A percentile compares a stretch with the other conserved stretches of the same genome.
These are phyloP conservation scores for Decapterus maruadsi DNA, from an alignment of 2,797 vertebrate genomes.

Conservation along the genomic window DNA sequence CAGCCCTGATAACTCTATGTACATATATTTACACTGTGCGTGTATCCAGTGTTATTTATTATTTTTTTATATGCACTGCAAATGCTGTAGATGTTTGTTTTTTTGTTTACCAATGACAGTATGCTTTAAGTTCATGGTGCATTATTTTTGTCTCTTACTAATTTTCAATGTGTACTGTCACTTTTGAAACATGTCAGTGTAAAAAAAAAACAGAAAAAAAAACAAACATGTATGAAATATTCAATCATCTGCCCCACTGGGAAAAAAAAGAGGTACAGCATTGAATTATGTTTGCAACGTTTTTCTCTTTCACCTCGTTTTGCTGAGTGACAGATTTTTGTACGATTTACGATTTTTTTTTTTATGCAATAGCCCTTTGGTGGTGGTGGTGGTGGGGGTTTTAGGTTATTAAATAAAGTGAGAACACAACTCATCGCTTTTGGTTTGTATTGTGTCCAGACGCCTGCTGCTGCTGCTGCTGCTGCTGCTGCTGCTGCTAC, in stretches of 20 bases:
- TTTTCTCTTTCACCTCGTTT: constrained; percentile 30
- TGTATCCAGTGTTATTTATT: constrained; percentile 74
- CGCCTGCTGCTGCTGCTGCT: neutral
- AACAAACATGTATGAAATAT: constrained; percentile 6
- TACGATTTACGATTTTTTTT: constrained; percentile 51
- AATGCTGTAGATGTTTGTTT: constrained; percentile 30
- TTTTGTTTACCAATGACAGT: constrained; percentile 47
- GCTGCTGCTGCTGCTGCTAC: neutral
- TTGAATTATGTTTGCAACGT: constrained; percentile 13
- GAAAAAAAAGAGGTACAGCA: constrained; percentile 22
- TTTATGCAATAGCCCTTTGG: constrained; percentile 47
- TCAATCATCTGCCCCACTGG: neutral
- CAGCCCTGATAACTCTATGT: constrained; percentile 42
- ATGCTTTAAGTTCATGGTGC: constrained; percentile 40
- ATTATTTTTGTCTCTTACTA: constrained; percentile 29
- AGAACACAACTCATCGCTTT: constrained; percentile 28
- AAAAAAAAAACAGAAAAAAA: neutral
- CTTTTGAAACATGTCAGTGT: constrained; percentile 35
- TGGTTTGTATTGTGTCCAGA: neutral
- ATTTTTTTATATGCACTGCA: constrained; percentile 51
- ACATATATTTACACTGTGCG: constrained; percentile 47
- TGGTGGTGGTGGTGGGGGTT: constrained; percentile 57
- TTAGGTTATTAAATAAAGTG: constrained; percentile 71
- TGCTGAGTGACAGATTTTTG: constrained; percentile 45
- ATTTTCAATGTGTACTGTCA: constrained; percentile 17